Evolutionary conservation across 2,113 vertebrate species (phyloP).

Genomic region (Prochilodus magdalenae): DNA sequence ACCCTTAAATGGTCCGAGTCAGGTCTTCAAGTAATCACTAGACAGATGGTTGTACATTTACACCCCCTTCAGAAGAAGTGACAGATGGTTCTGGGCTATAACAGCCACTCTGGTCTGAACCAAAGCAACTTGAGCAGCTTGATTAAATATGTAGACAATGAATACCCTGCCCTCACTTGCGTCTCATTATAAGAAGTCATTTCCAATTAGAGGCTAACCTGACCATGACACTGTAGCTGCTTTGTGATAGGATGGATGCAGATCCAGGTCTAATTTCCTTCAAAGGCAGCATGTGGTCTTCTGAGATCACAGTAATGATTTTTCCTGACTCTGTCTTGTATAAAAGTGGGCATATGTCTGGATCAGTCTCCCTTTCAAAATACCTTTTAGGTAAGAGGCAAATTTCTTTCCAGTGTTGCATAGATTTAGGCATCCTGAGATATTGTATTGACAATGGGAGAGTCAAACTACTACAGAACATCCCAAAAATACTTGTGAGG

Average conservation of each 20-base stretch:
- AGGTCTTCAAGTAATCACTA: not conserved
- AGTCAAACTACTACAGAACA: no score
- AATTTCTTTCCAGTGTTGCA: no score
- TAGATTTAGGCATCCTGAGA: no score
- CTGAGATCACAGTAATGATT: not conserved
- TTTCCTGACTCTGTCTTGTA: no score
- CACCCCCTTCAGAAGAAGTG: not conserved
- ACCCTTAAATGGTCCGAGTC: no score
- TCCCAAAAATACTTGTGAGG: no score
- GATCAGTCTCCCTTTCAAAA: no score
- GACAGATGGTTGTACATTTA: not conserved
- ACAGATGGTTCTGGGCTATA: not conserved
- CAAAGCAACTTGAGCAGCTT: not conserved
- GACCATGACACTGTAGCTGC: not conserved
- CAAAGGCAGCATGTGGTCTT: not conserved
- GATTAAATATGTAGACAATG: not conserved
- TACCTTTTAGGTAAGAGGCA: no score
- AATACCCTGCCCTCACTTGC: not conserved
- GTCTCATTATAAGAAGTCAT: not conserved
- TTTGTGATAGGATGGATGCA: not conserved
- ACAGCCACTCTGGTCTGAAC: not conserved
- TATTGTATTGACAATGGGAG: no score
- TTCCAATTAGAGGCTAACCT: not conserved
- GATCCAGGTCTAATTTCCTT: not conserved
- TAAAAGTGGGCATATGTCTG: no score